A percentile compares a stretch with the other conserved stretches of the same genome.
Conservation (phyloP, 2,797 vertebrate genomes). For the Gymnoscopelus braueri region DNA sequence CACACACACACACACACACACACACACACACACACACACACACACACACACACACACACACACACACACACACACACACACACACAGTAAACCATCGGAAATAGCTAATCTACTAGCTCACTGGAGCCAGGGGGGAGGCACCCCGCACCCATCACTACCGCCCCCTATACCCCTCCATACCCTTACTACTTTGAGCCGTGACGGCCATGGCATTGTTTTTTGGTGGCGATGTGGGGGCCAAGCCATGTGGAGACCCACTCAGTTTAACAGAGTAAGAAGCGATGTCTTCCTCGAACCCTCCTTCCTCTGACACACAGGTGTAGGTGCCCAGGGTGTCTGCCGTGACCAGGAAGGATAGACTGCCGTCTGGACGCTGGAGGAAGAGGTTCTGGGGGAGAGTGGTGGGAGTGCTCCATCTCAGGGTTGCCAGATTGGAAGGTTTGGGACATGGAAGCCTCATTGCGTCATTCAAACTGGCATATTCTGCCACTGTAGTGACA, state of each 20-base stretch:
- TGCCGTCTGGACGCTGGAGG: constrained; percentile 42
- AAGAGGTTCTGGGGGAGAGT: constrained; percentile 14
- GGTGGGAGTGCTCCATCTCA: constrained; percentile 57
- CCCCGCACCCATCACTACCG: too few species aligned
- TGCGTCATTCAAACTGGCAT: background rate
- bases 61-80: too few species aligned
- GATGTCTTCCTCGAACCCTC: constrained; percentile 32
- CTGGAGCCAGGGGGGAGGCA: too few species aligned
- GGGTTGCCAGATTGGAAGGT: constrained; percentile 52
- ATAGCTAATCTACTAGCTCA: too few species aligned
- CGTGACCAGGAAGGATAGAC: constrained; percentile 56
- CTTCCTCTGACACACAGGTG: constrained; percentile 63
- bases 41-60: too few species aligned
- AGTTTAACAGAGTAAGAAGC: constrained; percentile 31
- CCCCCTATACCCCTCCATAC: too few species aligned
- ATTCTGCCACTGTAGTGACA: constrained; percentile 21
- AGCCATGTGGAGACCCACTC: background rate
- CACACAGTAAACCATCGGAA: too few species aligned
- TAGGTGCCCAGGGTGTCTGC: constrained; percentile 44
- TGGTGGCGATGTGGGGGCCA: too few species aligned
- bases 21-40: too few species aligned
- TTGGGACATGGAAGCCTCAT: constrained; percentile 62
- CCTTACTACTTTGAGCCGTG: too few species aligned
- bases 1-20: too few species aligned
- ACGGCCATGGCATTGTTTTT: too few species aligned